Conservation (phyloP, 2,888 invertebrate species). For the Ormyrus thymus region DNA sequence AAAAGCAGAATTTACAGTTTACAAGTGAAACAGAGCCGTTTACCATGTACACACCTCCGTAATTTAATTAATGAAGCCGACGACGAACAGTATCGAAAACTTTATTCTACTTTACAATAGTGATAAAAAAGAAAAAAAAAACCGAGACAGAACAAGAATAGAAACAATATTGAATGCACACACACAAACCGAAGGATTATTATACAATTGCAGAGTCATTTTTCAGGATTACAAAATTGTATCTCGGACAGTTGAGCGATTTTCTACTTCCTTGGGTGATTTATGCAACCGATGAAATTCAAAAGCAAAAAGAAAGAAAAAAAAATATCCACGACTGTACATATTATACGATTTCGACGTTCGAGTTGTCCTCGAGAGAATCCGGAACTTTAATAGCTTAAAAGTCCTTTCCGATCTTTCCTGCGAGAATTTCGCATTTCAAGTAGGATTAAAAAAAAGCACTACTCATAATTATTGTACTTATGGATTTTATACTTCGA, state of each 20-base stretch:
- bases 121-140: conserved; percentile 27
- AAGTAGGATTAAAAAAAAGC: conserved; percentile 8
- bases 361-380: conserved; percentile 38
- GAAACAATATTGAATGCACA: conserved; percentile 2
- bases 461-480: background rate
- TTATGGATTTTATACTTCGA: conserved; percentile 37
- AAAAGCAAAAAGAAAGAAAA: background rate
- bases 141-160: background rate
- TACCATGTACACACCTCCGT: conserved; percentile 44
- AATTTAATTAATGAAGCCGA: conserved; percentile 45
- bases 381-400: conserved; percentile 31
- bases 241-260: conserved; percentile 40
- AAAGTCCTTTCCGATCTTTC: conserved; percentile 16
- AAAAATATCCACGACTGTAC: conserved; percentile 31
- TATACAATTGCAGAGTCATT: conserved; percentile 22
- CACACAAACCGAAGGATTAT: conserved; percentile 2
- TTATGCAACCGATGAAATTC: conserved; percentile 27
- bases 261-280: conserved; percentile 48
- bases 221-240: conserved; percentile 25
- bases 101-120: conserved; percentile 50
- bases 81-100: conserved; percentile 46
- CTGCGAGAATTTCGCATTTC: conserved; percentile 41
- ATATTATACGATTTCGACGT: conserved; percentile 40
- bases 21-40: conserved; percentile 54
- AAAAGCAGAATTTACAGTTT: conserved; percentile 53